Conservation (phyloP, 2,797 vertebrate genomes). For the Saxicola maurus region DNA sequence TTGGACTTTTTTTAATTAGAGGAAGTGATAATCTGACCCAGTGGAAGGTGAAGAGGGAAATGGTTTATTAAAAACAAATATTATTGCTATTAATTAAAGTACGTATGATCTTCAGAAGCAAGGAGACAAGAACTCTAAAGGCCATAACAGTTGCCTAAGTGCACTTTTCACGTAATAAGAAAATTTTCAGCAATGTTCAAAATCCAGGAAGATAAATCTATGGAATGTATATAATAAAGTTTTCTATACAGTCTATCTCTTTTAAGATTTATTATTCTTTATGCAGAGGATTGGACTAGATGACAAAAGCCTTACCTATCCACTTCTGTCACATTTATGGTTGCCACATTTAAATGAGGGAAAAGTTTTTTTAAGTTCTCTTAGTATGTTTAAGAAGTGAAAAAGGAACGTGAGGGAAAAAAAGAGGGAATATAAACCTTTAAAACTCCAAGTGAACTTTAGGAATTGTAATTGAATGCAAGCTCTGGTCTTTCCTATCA, state of each 20-base stretch:
- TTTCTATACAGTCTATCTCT: not conserved
- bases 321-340: not conserved
- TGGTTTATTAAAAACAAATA: conserved; percentile 13
- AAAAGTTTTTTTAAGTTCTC: not conserved
- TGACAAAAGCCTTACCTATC: not conserved
- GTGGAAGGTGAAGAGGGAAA: not conserved
- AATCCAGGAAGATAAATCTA: not conserved
- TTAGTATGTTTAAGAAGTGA: not conserved
- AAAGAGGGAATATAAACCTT: not conserved
- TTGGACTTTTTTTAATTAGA: conserved; percentile 5
- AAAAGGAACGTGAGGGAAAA: not conserved
- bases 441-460: conserved; percentile 12
- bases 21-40: conserved; percentile 15
- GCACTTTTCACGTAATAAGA: not conserved
- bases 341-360: not conserved
- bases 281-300: not conserved
- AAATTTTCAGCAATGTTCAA: not conserved
- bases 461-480: not conserved
- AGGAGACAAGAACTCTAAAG: not conserved
- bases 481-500: conserved; percentile 18
- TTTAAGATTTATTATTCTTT: not conserved
- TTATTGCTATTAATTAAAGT: not conserved
- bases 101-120: not conserved
- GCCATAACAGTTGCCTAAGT: not conserved
- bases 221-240: not conserved